Base-by-base conservation (phyloP, 2,888 invertebrate genomes). In the Brenthis ino region DNA sequence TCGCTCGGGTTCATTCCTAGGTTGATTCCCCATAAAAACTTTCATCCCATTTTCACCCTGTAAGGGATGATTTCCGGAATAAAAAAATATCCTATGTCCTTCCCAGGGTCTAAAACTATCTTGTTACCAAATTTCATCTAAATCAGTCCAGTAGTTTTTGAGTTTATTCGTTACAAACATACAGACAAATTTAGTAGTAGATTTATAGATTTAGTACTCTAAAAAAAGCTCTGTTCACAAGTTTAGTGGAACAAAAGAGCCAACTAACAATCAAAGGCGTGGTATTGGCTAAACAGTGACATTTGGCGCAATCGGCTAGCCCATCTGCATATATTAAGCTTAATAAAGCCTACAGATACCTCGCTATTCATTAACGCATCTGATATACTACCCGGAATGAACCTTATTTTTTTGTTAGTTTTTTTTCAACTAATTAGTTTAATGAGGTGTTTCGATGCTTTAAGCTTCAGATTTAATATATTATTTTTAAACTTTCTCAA, bases 281-380 rank as follows among this genome's bases (percentile, higher is more conserved):
- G 70, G 67, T 68, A 43, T 43, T 43, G 37, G 67, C 71, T 79
- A 77, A 78, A 80, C 80, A 79, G 75, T 89, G 90, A 91, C 90
- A 91, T 91, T 91, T 88, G 83, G 80, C 81, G 73, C 80, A 86
- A 89, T 89, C 89, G 71, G 75, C 82, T 84, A 83, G 83, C 79
- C 77, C 82, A 88, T 90, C 90, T 85, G 92, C 85, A 91, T 91
- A 91, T 88, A 91, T 92, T 91, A 91, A 87, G 83, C 85, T 89
- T 92, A 91, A 92, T 92, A 92, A 91, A 90, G 88, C 83, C 82
- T 82, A 84, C 88, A 86, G 86, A 85, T 84, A 61, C 37, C 55
- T 55, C 16, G 56, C 60, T 86, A 89, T 89, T 89, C 91, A 92
- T 91, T 92, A 91, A 81, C 75, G 82, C 86, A 92, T 92, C 92